These are phyloP conservation scores for Toxonevra muliebris DNA, from an alignment of 2,888 invertebrate species.

Conservation along the genomic window DNA sequence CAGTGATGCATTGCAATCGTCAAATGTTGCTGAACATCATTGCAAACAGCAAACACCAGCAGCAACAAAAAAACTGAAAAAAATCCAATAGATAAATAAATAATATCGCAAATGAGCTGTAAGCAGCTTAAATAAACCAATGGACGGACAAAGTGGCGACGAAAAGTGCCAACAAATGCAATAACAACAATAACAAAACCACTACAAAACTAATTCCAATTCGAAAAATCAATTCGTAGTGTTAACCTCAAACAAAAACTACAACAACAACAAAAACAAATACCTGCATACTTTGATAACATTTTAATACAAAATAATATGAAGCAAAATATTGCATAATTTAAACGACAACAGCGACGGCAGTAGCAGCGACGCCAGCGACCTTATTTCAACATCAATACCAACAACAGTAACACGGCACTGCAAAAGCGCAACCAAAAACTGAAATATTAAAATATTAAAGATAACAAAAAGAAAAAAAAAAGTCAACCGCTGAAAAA, in stretches of 20 bases:
- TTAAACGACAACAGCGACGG: slow-evolving; percentile 18
- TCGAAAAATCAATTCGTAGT: slow-evolving; percentile 1
- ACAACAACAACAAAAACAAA: slow-evolving; percentile 20
- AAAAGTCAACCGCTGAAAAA: too few species aligned
- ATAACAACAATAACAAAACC: neutral
- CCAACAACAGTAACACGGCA: neutral
- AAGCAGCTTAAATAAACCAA: neutral
- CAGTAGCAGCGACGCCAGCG: slow-evolving; percentile 27
- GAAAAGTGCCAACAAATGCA: neutral
- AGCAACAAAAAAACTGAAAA: neutral
- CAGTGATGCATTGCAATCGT: neutral
- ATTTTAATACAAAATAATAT: slow-evolving; percentile 14
- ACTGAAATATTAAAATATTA: too few species aligned
- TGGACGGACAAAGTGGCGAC: neutral
- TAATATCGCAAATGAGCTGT: neutral
- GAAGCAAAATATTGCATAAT: slow-evolving; percentile 45
- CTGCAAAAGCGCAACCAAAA: too few species aligned
- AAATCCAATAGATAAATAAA: neutral
- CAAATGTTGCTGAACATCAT: neutral
- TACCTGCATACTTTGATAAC: neutral
- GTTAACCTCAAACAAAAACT: slow-evolving; percentile 33
- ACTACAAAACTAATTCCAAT: neutral
- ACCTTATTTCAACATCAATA: slow-evolving; percentile 32
- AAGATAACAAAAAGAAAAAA: too few species aligned
- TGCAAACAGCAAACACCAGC: neutral